These are phyloP conservation scores for Catocala fraxini DNA, from an alignment of 2,888 invertebrate genomes.

Conservation along the genomic window DNA sequence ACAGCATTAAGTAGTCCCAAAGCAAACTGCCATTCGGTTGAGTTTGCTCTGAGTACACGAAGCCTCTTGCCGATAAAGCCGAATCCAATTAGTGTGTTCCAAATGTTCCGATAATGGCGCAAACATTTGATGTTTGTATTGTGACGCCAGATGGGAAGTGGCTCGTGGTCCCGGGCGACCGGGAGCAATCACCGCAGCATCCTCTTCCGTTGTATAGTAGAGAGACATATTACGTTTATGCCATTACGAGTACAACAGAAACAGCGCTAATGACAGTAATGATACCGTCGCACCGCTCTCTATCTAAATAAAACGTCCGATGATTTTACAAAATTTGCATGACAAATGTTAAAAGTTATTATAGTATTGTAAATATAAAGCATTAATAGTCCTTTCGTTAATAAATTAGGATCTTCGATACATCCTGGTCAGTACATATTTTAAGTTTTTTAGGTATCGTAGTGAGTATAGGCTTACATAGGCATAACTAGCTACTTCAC, in stretches of 20 bases:
- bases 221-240: constrained; percentile 47
- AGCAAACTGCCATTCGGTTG: too few species aligned
- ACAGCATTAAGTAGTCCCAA: too few species aligned
- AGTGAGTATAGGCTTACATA: too few species aligned
- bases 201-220: constrained; percentile 68
- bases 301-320: neutral
- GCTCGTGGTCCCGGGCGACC: constrained; percentile 29
- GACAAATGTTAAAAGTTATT: too few species aligned
- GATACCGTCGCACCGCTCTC: neutral
- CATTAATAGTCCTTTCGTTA: too few species aligned
- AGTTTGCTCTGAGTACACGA: too few species aligned
- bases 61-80: neutral
- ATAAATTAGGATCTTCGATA: too few species aligned
- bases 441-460: too few species aligned
- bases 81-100: constrained; percentile 32
- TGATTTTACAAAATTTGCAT: too few species aligned
- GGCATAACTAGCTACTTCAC: too few species aligned
- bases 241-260: constrained; percentile 21
- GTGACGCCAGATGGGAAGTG: constrained; percentile 54
- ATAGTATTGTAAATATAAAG: too few species aligned
- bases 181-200: constrained; percentile 75
- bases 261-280: constrained; percentile 17
- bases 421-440: too few species aligned
- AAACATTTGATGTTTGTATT: constrained; percentile 31
- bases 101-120: constrained; percentile 32